Conservation (phyloP, 2,888 invertebrate genomes). For the Pseudanteris insignis region DNA sequence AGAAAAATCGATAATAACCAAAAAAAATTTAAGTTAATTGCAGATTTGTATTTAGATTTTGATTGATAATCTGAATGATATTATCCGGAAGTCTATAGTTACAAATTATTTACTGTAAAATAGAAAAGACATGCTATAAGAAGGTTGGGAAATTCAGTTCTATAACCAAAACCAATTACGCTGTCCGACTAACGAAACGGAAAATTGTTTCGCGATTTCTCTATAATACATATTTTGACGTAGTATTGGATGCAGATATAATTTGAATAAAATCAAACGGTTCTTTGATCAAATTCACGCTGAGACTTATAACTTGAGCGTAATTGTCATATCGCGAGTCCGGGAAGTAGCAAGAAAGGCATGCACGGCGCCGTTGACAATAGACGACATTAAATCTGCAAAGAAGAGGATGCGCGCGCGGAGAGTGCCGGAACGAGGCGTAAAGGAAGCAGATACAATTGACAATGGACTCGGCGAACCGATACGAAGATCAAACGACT, state of each 20-base stretch:
- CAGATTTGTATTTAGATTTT: no score
- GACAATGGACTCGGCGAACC: slow-evolving; percentile 65
- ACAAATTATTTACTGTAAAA: no score
- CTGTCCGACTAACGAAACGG: neutral
- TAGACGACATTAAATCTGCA: slow-evolving; percentile 61
- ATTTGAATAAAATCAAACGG: slow-evolving; percentile 41
- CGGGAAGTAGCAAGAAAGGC: slow-evolving; percentile 52
- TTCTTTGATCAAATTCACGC: slow-evolving; percentile 44
- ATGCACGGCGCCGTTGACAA: slow-evolving; percentile 56
- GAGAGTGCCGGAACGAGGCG: slow-evolving; percentile 46
- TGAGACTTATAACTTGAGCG: slow-evolving; percentile 53
- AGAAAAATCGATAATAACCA: no score
- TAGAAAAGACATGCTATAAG: no score
- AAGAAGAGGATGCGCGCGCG: slow-evolving; percentile 50
- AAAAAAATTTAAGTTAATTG: no score
- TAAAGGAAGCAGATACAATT: slow-evolving; percentile 53
- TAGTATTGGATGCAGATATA: slow-evolving; percentile 14
- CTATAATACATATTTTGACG: slow-evolving; percentile 2
- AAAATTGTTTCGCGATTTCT: neutral
- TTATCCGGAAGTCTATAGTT: no score
- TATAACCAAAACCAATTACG: neutral
- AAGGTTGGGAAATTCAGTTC: no score
- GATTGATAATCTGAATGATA: no score
- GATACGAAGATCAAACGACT: slow-evolving; percentile 64
- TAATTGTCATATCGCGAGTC: slow-evolving; percentile 58